Evolutionary conservation across 2,113 vertebrate genomes (phyloP), one percentile per base, ranked within the genome.

Genomic region (Salvator merianae): DNA sequence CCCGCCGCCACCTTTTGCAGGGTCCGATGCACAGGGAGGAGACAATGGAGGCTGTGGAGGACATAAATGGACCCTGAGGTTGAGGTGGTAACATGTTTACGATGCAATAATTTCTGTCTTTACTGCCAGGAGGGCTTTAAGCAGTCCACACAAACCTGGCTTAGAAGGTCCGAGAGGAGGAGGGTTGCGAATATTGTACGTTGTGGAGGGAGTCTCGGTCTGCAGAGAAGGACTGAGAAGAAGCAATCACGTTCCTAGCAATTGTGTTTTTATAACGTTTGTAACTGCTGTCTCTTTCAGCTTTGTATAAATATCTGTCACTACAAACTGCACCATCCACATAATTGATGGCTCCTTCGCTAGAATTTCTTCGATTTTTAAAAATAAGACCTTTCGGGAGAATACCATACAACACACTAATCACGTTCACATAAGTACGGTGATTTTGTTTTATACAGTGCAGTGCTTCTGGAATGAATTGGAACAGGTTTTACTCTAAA

Each of bases 21-120:
- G 83, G 36, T 84, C 75, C 75, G 66, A 28, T 71, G 47, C 75
- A 32, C 66, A 43, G 34, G 83, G 66, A 78, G 36, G 50, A 43
- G 71, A 84, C 83, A 84, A 84, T 78, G 38, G 75, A 78, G 68
- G 65, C 74, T 68, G 47, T 55, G 74, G 10, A n/a, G 66, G 50
- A 71, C 66, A 24, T 24, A 40, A 36, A 71, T 62, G 75, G 50
- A 77, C 50, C 65, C 47, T 7, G 18, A 13, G 20, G 22, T 32
- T 73, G 75, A 34, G 7, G 22, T 7, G 65, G 16, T n/a, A 3
- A 34, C 9, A 65, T 22, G 8, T 53, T 71, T 72, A 30, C 34
- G 20, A 2, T 73, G 53, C 81, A 63, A 28, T 16, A 69, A 1
- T 30, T 13, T 16, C 18, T 18, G 43, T 12, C 9, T 55, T 55